These are phyloP conservation scores for Drosophila sordidapex DNA, from an alignment of 2,888 invertebrate species.

Conservation along the genomic window DNA sequence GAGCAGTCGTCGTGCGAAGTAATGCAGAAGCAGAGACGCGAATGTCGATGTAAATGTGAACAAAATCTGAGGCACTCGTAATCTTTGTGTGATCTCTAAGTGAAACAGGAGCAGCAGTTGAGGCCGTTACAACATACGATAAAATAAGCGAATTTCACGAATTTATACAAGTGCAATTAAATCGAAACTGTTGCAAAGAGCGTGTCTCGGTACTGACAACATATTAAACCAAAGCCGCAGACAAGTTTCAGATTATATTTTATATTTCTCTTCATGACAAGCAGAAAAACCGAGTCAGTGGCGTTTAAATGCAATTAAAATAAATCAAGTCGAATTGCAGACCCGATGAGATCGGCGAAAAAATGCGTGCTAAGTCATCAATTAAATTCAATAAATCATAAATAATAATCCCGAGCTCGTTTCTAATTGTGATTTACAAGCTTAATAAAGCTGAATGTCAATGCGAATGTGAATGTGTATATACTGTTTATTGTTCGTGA, in stretches of 20 bases:
- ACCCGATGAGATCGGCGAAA: neutral
- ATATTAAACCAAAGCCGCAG: constrained; percentile 25
- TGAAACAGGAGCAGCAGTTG: constrained; percentile 6
- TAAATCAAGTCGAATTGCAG: constrained; percentile 4
- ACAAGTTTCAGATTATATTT: constrained; percentile 25
- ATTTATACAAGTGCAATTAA: constrained; percentile 52
- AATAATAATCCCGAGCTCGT: constrained; percentile 38
- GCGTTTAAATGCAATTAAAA: constrained; percentile 17
- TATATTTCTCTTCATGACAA: neutral
- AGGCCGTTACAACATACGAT: constrained; percentile 26
- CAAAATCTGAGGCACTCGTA: neutral
- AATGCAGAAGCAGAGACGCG: constrained; percentile 10
- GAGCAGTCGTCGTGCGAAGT: constrained; percentile 55
- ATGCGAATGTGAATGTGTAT: neutral
- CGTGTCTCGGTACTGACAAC: constrained; percentile 25
- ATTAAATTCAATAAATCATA: constrained; percentile 61
- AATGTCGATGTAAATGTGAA: neutral
- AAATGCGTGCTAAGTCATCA: constrained; percentile 43
- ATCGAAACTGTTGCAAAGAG: constrained; percentile 43
- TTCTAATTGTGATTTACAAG: constrained; percentile 73
- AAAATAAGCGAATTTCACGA: constrained; percentile 18
- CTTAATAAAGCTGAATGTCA: constrained; percentile 26
- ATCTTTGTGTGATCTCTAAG: constrained; percentile 43
- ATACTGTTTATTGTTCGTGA: constrained; percentile 19
- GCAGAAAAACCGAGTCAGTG: constrained; percentile 2